phyloP scores from a whole-genome alignment of 92 coral and sea anemone genomes.

The Zoanthus sansibaricus region DNA sequence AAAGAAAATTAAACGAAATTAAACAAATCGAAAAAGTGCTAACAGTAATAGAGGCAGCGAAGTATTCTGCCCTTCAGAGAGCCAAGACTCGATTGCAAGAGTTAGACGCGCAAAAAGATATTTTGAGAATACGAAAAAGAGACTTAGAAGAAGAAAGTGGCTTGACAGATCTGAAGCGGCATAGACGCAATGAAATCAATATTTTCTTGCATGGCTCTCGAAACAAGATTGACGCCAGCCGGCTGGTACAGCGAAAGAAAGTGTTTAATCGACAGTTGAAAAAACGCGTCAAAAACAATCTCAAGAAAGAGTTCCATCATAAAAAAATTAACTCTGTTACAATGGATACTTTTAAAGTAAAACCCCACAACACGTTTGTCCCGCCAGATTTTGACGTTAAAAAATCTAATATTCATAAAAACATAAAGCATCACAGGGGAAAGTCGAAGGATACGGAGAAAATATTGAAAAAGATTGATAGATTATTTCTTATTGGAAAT shows the following conservation, averaged over 20 bases:
- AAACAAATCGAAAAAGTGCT: constrained; percentile 88
- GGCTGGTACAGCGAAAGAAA: constrained; percentile 47
- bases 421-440: constrained; percentile 15
- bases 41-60: constrained; percentile 94
- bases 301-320: neutral
- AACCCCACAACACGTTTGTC: neutral
- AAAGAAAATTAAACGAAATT: constrained; percentile 77
- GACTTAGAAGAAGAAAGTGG: constrained; percentile 78
- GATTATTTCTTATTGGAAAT: constrained; percentile 68
- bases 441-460: constrained; percentile 34
- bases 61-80: constrained; percentile 86
- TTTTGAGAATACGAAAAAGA: constrained; percentile 76
- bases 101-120: constrained; percentile 58
- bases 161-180: constrained; percentile 55
- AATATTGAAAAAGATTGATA: constrained; percentile 70
- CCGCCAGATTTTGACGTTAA: neutral
- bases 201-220: constrained; percentile 87
- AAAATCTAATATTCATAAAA: constrained; percentile 29
- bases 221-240: constrained; percentile 83
- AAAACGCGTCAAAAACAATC: constrained; percentile 12
- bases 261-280: constrained; percentile 6
- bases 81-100: constrained; percentile 74
- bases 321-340: neutral
- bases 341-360: neutral
- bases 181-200: constrained; percentile 79